A percentile compares a stretch with the other conserved stretches of the same genome.
Evolutionary conservation across 2,797 vertebrate genomes (phyloP).

Genomic region (Sphenodon punctatus): DNA sequence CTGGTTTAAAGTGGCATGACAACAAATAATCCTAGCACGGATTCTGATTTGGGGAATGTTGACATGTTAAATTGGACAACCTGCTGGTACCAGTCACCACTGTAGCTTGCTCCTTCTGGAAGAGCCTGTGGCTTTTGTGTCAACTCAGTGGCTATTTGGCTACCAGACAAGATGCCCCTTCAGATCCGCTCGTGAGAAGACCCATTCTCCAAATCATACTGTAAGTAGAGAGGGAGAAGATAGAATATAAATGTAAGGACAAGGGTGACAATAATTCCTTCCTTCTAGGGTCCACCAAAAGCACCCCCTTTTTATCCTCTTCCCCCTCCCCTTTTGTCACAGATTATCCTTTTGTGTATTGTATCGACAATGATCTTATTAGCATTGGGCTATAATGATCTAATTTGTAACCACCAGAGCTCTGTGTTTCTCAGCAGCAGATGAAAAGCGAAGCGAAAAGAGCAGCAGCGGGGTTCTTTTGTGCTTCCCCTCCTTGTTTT

Average conservation of each 20-base stretch:
- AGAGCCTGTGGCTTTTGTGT: neutral
- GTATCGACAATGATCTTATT: conserved; percentile 12
- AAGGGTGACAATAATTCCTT: neutral
- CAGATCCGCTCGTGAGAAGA: rapidly evolving
- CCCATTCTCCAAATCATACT: rapidly evolving
- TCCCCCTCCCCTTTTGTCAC: neutral
- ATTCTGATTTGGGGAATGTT: rapidly evolving
- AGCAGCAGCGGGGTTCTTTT: neutral
- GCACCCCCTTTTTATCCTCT: no score
- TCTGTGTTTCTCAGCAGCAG: neutral
- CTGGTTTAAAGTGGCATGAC: neutral
- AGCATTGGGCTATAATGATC: conserved; percentile 1
- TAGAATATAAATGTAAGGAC: neutral
- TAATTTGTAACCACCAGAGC: conserved; percentile 39
- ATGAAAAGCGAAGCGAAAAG: rapidly evolving
- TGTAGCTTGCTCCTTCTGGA: no score
- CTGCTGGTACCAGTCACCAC: neutral
- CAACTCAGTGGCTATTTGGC: neutral
- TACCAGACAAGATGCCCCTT: neutral
- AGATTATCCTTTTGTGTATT: neutral
- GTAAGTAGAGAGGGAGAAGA: neutral
- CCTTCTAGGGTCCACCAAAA: rapidly evolving
- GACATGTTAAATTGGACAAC: neutral
- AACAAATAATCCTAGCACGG: rapidly evolving
- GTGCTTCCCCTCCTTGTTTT: neutral